These are phyloP conservation scores for Philopedon plagiatum DNA, from an alignment of 2,888 invertebrate species.

Conservation along the genomic window DNA sequence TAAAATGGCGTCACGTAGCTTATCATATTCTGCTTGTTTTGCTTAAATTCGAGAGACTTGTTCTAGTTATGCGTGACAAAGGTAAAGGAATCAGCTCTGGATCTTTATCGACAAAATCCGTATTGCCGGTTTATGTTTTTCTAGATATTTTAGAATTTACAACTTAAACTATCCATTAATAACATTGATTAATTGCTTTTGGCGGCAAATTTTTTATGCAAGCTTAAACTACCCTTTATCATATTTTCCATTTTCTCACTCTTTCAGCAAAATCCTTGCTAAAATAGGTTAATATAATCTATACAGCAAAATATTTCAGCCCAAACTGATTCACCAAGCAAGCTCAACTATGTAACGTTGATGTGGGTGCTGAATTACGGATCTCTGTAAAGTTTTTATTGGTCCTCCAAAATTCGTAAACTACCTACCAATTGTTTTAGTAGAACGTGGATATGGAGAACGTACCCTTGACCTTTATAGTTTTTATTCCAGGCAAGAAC, in stretches of 20 bases:
- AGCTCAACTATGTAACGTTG: constrained; percentile 5
- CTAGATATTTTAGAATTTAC: too few species aligned
- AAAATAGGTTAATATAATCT: neutral
- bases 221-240: neutral
- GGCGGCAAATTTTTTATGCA: neutral
- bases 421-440: neutral
- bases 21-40: too few species aligned
- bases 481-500: neutral
- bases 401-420: neutral
- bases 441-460: neutral
- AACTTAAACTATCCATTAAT: too few species aligned
- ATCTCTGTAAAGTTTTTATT: constrained; percentile 8
- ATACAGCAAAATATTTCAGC: neutral
- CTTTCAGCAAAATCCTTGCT: neutral
- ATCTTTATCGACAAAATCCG: too few species aligned
- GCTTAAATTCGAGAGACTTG: too few species aligned
- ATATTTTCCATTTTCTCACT: neutral
- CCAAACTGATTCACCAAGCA: neutral
- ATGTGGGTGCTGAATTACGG: constrained; percentile 1
- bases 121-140: too few species aligned
- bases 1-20: too few species aligned
- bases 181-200: neutral
- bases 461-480: neutral
- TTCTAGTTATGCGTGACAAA: too few species aligned
- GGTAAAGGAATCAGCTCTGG: too few species aligned